phyloP scores from a whole-genome alignment of 2,113 vertebrate genomes.

The Hippocampus abdominalis region DNA sequence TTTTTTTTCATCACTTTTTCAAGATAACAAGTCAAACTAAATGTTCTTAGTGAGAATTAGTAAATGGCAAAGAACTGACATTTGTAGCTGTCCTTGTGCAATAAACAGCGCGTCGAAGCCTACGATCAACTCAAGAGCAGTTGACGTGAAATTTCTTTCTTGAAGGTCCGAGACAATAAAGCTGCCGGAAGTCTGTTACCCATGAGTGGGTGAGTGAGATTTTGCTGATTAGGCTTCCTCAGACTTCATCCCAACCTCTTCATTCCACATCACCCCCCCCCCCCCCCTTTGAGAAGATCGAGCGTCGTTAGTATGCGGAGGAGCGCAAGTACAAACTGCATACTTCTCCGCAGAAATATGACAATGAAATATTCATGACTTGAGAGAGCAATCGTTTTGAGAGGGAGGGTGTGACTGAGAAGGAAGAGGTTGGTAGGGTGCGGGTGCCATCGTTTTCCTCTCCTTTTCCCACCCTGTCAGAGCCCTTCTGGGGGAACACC shows the following conservation, averaged over 20 bases:
- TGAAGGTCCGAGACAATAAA: conserved; percentile 1
- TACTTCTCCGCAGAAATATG: conserved; percentile 52
- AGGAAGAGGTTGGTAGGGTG: conserved; percentile 22
- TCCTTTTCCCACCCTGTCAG: conserved; percentile 8
- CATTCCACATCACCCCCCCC: conserved; percentile 51
- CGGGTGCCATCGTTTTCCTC: conserved; percentile 35
- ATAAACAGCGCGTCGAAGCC: conserved; percentile 18
- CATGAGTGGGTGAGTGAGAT: conserved; percentile 22
- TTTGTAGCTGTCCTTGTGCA: conserved; percentile 10
- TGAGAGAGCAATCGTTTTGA: conserved; percentile 37
- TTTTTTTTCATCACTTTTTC: conserved; percentile 6
- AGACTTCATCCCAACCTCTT: conserved; percentile 34
- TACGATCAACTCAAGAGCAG: conserved; percentile 2
- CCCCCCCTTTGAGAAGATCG: conserved; percentile 18
- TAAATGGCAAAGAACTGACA: neutral
- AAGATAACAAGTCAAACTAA: neutral
- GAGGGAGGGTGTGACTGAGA: conserved; percentile 1
- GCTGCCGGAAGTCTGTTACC: conserved; percentile 26
- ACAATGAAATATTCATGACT: conserved; percentile 69
- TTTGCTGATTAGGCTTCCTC: conserved; percentile 32
- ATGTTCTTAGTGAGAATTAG: neutral
- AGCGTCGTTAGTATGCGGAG: conserved; percentile 62
- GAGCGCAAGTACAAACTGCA: conserved; percentile 51
- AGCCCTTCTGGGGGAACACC: conserved; percentile 3
- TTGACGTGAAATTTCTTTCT: conserved; percentile 20